Base-by-base conservation (phyloP, 2,113 vertebrate genomes). In the Hippoglossus stenolepis region DNA sequence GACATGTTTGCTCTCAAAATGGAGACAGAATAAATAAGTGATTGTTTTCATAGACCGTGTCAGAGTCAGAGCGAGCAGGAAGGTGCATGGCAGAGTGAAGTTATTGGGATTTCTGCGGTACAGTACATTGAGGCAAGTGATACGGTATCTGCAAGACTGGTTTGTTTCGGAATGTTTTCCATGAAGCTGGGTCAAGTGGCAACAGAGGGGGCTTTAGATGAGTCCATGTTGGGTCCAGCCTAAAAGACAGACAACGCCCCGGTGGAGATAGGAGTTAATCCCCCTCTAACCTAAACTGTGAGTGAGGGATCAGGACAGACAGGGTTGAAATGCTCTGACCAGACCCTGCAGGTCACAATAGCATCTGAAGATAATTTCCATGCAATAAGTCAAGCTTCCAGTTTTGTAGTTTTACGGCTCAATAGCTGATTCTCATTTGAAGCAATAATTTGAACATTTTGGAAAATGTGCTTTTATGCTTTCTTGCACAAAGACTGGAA, bases 221-320 rank as follows among this genome's bases (percentile, higher is more conserved):
- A 38, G 59, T 20, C 31, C 31, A 61, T 31, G 24, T 26, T 57
- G 70, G 65, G 81, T 75, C 84, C 56, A 71, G 80, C 43, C 70
- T 56, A 80, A 78, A 15, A 90, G 79, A 83, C 88, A 85, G 87
- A 77, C 73, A 56, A 45, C 43, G 47, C 80, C 81, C 86, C 66
- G 72, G 85, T 14, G 73, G 76, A 90, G 91, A 94, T 93, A 92
- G 92, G 82, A 89, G 58, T 65, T 92, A 90, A 92, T 92, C 87
- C 86, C 71, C 64, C 86, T 86, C 75, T 68, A 81, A 82, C 70
- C 70, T 43, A 79, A 87, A 87, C 82, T 89, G 87, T 84, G 82
- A 88, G 79, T 74, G 78, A 88, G 58, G 83, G 84, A 85, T 84
- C 82, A 56, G 60, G 84, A 87, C 81, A 91, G 80, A 80, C 82